Percentiles rank a stretch among this genome's conserved stretches.
These are phyloP conservation scores for Xenus cinereus DNA, from an alignment of 2,113 vertebrate species.

Conservation along the genomic window DNA sequence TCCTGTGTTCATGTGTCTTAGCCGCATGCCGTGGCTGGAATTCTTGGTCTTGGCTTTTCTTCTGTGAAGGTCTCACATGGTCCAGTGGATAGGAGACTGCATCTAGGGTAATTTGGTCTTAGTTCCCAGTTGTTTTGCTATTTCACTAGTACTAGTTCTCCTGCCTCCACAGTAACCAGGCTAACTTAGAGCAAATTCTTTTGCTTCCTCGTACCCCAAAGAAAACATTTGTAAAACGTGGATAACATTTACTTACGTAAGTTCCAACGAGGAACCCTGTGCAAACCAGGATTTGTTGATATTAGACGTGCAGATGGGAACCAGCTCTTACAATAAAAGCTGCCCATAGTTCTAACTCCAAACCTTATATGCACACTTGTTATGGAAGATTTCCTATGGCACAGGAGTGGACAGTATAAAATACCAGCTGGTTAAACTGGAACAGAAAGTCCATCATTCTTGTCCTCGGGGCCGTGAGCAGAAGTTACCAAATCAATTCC, in stretches of 20 bases:
- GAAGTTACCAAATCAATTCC: background rate
- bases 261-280: background rate
- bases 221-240: background rate
- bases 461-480: background rate
- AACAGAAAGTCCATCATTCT: background rate
- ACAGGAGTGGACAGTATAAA: background rate
- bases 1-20: no score
- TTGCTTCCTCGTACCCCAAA: background rate
- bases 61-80: background rate
- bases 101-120: background rate
- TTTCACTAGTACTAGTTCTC: background rate
- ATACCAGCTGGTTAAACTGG: background rate
- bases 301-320: background rate
- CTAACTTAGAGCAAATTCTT: background rate
- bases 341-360: background rate
- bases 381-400: background rate
- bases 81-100: background rate
- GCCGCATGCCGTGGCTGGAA: background rate
- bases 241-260: background rate
- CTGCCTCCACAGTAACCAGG: no score
- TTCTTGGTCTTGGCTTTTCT: background rate
- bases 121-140: background rate
- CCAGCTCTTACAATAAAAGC: background rate
- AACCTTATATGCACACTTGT: accelerated
- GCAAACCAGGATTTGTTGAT: background rate